Percentiles rank a stretch among this genome's conserved stretches.
Evolutionary conservation across 2,113 vertebrate species (phyloP).

Genomic region (Lasiurus borealis): DNA sequence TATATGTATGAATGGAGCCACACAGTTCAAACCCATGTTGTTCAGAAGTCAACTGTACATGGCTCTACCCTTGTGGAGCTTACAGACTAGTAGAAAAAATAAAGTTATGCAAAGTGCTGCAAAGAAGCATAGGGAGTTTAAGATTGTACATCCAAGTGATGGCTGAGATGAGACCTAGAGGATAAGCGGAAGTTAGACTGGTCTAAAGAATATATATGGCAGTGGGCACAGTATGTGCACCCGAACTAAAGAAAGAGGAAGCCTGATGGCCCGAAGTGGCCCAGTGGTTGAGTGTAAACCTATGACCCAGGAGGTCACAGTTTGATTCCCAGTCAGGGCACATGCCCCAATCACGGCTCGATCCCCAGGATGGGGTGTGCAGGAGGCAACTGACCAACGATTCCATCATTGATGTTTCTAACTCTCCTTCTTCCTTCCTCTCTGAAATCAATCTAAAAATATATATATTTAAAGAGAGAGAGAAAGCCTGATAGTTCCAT

Average conservation of each 20-base stretch:
- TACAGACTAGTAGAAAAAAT: not conserved
- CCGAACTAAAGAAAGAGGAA: conserved; percentile 20
- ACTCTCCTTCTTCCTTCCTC: too few species aligned
- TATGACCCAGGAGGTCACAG: too few species aligned
- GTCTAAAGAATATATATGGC: not conserved
- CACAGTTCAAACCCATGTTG: not conserved
- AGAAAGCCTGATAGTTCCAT: not conserved
- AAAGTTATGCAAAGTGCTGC: not conserved
- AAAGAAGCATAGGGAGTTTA: not conserved
- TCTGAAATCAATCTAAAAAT: too few species aligned
- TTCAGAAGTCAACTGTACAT: too few species aligned
- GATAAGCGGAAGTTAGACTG: not conserved
- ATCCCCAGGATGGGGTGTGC: too few species aligned
- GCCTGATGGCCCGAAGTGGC: not conserved
- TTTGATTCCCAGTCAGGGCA: too few species aligned
- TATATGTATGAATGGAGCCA: not conserved
- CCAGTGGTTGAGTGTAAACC: too few species aligned
- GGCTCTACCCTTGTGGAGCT: not conserved
- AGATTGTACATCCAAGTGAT: not conserved
- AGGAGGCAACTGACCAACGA: too few species aligned
- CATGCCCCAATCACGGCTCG: too few species aligned
- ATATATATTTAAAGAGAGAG: not conserved
- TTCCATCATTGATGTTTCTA: too few species aligned
- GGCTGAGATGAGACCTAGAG: not conserved
- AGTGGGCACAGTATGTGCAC: not conserved